These are phyloP conservation scores for Eupristina koningsbergeri DNA, from an alignment of 1,140 invertebrate species.

Conservation along the genomic window DNA sequence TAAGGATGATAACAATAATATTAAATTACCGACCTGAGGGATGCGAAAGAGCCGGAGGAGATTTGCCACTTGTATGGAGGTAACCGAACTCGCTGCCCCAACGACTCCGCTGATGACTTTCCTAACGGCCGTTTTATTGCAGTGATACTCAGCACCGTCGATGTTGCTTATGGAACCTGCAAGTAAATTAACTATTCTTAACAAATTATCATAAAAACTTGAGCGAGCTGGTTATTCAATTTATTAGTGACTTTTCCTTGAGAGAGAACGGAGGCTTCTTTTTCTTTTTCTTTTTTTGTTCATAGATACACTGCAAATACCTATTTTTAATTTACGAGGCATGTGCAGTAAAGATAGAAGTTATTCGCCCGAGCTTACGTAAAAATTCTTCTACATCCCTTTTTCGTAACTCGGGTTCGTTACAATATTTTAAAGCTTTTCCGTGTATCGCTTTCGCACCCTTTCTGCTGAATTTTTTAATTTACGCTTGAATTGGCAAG, in stretches of 20 bases:
- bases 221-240: not conserved
- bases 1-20: too few species aligned
- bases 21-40: conserved; percentile 83
- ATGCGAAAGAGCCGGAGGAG: conserved; percentile 94
- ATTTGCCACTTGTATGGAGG: conserved; percentile 96
- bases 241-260: not conserved
- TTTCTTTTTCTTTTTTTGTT: too few species aligned
- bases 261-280: not conserved
- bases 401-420: not conserved
- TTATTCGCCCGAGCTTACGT: conserved; percentile 23
- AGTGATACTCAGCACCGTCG: conserved; percentile 90
- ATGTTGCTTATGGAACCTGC: conserved; percentile 96
- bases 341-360: not conserved
- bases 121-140: conserved; percentile 86
- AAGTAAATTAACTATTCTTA: conserved; percentile 60
- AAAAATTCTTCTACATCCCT: conserved; percentile 8
- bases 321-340: not conserved
- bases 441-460: not conserved
- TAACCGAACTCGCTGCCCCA: conserved; percentile 95
- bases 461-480: not conserved
- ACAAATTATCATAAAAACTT: not conserved
- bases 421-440: conserved; percentile 14
- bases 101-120: conserved; percentile 96
- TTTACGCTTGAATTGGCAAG: not conserved
- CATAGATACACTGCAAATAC: not conserved